These are phyloP conservation scores for Belonocnema kinseyi DNA, from an alignment of 1,140 invertebrate species.

Conservation along the genomic window DNA sequence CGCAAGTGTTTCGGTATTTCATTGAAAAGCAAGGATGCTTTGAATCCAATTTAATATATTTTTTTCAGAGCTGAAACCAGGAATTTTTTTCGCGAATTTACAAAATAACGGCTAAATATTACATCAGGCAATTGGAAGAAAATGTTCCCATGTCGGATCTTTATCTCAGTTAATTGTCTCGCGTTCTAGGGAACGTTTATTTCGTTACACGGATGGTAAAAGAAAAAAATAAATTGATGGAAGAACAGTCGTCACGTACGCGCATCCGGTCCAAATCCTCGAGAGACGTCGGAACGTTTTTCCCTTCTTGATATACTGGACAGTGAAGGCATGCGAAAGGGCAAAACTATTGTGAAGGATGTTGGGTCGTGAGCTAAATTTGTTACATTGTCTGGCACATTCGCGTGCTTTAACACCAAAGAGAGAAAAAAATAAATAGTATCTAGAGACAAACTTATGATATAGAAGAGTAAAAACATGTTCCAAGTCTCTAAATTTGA, in stretches of 20 bases:
- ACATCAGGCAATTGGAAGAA: not conserved
- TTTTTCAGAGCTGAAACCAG: not conserved
- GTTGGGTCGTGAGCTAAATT: conserved; percentile 29
- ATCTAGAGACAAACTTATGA: not conserved
- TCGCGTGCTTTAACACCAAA: conserved; percentile 20
- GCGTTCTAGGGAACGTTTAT: conserved; percentile 2
- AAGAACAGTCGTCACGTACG: conserved; percentile 28
- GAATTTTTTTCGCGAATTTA: not conserved
- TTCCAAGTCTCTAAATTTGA: not conserved
- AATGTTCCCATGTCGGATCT: not conserved
- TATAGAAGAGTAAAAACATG: not conserved
- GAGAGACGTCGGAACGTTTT: conserved; percentile 29
- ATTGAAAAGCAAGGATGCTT: no score
- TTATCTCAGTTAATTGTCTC: conserved; percentile 14
- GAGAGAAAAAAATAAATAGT: not conserved
- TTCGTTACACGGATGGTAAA: not conserved
- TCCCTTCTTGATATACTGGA: conserved; percentile 28
- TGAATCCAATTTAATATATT: no score
- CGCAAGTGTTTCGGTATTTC: no score
- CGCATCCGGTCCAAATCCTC: conserved; percentile 22
- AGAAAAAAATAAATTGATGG: conserved; percentile 15
- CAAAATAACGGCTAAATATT: not conserved
- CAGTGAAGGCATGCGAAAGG: conserved; percentile 27
- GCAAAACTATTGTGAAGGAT: conserved; percentile 27
- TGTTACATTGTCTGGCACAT: conserved; percentile 26